A percentile compares a stretch with the other conserved stretches of the same genome.
phyloP scores from a whole-genome alignment of 1,140 invertebrate genomes.

The Drosophila nigrodunni region DNA sequence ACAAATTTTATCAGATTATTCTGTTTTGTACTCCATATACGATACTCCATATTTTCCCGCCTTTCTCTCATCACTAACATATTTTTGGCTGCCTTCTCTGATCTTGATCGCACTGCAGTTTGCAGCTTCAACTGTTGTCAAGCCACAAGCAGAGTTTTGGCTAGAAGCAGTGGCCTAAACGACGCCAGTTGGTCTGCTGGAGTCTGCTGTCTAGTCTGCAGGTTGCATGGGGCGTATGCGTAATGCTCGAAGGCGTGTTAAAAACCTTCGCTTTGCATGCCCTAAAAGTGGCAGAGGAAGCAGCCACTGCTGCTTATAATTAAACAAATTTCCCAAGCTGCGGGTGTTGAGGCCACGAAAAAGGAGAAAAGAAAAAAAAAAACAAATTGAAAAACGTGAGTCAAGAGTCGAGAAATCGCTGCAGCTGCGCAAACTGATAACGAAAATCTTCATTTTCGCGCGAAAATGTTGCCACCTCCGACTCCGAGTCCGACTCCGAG shows the following conservation, averaged over 20 bases:
- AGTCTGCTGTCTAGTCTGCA: neutral
- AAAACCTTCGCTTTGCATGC: constrained; percentile 37
- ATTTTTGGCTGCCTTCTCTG: constrained; percentile 38
- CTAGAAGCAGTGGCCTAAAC: constrained; percentile 9
- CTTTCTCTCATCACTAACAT: neutral
- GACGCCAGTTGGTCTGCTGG: constrained; percentile 66
- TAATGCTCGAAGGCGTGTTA: constrained; percentile 31
- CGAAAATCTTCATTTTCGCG: constrained; percentile 81
- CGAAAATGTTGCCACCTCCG: constrained; percentile 80
- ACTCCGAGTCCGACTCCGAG: neutral
- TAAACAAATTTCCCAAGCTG: constrained; percentile 70
- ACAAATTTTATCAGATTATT: too few relatives aligned
- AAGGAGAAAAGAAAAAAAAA: too few relatives aligned
- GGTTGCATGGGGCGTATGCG: constrained; percentile 32
- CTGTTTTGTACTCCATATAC: too few relatives aligned
- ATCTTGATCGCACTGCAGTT: constrained; percentile 31
- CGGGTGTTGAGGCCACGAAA: neutral
- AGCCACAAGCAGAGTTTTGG: constrained; percentile 6
- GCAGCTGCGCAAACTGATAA: constrained; percentile 56
- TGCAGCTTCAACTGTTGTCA: constrained; percentile 14
- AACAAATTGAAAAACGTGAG: constrained; percentile 81
- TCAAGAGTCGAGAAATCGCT: constrained; percentile 19
- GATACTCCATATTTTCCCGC: too few relatives aligned
- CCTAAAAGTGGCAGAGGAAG: constrained; percentile 7
- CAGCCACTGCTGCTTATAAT: constrained; percentile 54